A percentile compares a stretch with the other conserved stretches of the same genome.
phyloP scores from a whole-genome alignment of 1,140 invertebrate species.

The Condylostylus longicornis region DNA sequence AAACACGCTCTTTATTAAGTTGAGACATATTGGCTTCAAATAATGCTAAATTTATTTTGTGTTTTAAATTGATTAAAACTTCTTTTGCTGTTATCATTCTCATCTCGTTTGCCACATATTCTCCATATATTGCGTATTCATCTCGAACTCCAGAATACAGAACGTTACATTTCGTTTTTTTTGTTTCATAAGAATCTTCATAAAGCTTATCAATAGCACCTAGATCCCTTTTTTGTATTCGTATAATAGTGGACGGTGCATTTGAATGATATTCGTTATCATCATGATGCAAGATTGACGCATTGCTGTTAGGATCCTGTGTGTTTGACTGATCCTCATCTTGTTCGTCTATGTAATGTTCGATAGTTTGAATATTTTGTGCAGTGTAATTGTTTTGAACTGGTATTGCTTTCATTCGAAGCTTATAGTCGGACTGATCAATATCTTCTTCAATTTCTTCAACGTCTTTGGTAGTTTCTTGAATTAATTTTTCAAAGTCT shows the following conservation, averaged over 20 bases:
- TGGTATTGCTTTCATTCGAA: slow-evolving; percentile 15
- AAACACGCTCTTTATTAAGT: no score
- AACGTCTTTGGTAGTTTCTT: slow-evolving; percentile 31
- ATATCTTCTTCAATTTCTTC: slow-evolving; percentile 25
- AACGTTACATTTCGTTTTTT: slow-evolving; percentile 7
- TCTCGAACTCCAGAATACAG: slow-evolving; percentile 12
- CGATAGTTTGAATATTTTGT: slow-evolving; percentile 8
- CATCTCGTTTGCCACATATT: slow-evolving; percentile 30
- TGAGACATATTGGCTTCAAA: slow-evolving; percentile 30
- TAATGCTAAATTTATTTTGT: slow-evolving; percentile 31
- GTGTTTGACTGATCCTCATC: slow-evolving; percentile 1
- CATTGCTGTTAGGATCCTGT: neutral
- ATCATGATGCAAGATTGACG: slow-evolving; percentile 6
- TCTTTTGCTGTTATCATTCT: slow-evolving; percentile 22
- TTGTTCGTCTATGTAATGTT: slow-evolving; percentile 1
- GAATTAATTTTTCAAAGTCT: slow-evolving; percentile 27
- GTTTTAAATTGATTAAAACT: slow-evolving; percentile 24
- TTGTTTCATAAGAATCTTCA: neutral
- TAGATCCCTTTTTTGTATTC: no score
- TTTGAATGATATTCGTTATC: slow-evolving; percentile 3
- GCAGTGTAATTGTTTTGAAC: slow-evolving; percentile 10
- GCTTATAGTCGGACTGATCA: slow-evolving; percentile 15
- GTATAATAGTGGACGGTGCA: slow-evolving; percentile 13
- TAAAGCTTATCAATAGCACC: no score
- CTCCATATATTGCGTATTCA: slow-evolving; percentile 25